Conservation (phyloP, 2,113 vertebrate genomes). For the Odobenus rosmarus region DNA sequence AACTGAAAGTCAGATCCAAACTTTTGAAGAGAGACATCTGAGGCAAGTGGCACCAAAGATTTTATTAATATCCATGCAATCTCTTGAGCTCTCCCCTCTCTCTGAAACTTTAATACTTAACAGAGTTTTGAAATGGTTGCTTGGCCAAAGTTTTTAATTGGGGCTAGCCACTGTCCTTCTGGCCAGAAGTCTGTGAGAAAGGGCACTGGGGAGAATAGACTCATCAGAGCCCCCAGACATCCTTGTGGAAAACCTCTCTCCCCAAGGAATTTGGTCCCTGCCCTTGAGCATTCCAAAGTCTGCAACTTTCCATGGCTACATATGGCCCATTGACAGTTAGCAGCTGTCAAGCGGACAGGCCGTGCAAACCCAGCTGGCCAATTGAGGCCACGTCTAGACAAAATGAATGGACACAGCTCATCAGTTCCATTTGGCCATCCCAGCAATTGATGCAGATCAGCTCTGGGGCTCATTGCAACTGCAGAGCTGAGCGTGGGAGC, state of each 20-base stretch:
- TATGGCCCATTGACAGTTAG: conserved; percentile 48
- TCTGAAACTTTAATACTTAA: not conserved
- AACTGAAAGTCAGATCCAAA: not conserved
- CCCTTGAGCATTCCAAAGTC: conserved; percentile 32
- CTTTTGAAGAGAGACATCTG: not conserved
- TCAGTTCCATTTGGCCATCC: not conserved
- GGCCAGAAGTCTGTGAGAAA: not conserved
- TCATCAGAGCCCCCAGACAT: not conserved
- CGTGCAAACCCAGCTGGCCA: conserved; percentile 12
- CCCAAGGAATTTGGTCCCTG: not conserved
- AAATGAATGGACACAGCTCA: not conserved
- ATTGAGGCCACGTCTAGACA: conserved; percentile 15
- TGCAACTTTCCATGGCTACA: not conserved
- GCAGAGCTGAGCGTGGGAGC: not conserved
- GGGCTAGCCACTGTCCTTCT: not conserved
- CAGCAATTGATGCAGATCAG: not conserved
- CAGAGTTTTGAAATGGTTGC: not conserved
- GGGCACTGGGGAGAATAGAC: not conserved
- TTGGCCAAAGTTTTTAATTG: not conserved
- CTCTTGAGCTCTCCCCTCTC: not conserved
- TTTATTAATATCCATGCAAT: not conserved
- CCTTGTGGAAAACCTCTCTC: conserved; percentile 6
- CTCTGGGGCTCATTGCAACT: not conserved
- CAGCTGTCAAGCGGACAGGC: conserved; percentile 16
- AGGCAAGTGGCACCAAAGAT: not conserved